Conservation (phyloP, 2,888 invertebrate species). For the Sclerodermus sp. region DNA sequence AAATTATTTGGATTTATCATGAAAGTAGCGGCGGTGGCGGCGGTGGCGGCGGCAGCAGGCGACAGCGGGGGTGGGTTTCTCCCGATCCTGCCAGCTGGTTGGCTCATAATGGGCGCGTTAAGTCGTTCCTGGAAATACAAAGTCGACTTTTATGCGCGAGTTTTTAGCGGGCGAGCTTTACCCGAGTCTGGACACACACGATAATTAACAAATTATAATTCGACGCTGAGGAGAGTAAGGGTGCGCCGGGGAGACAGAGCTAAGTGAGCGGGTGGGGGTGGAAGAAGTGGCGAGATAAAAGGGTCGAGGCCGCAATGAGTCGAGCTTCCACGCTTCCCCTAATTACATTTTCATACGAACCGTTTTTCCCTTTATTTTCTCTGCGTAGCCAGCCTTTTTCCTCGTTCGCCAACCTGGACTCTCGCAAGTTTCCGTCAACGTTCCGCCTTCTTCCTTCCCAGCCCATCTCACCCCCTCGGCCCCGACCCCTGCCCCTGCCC, state of each 20-base stretch:
- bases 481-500: slow-evolving; percentile 4
- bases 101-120: too few relatives aligned
- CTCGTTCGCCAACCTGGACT: slow-evolving; percentile 6
- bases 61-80: too few relatives aligned
- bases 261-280: slow-evolving; percentile 15
- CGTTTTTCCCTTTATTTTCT: slow-evolving; percentile 45
- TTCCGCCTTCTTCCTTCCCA: too few relatives aligned
- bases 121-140: too few relatives aligned
- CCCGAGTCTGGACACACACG: slow-evolving; percentile 5
- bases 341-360: slow-evolving; percentile 50
- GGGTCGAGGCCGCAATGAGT: slow-evolving; percentile 45
- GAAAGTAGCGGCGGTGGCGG: too few relatives aligned
- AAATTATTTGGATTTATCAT: too few relatives aligned
- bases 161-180: too few relatives aligned
- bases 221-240: slow-evolving; percentile 14
- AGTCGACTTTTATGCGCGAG: too few relatives aligned
- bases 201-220: slow-evolving; percentile 38
- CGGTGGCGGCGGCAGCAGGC: too few relatives aligned
- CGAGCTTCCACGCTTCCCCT: slow-evolving; percentile 46
- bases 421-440: slow-evolving; percentile 8
- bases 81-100: too few relatives aligned
- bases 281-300: slow-evolving; percentile 34
- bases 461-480: too few relatives aligned
- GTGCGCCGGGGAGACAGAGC: slow-evolving; percentile 10
- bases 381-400: slow-evolving; percentile 38